A percentile compares a stretch with the other conserved stretches of the same genome.
These are phyloP conservation scores for Mirounga angustirostris DNA, from an alignment of 2,113 vertebrate species.

Conservation along the genomic window DNA sequence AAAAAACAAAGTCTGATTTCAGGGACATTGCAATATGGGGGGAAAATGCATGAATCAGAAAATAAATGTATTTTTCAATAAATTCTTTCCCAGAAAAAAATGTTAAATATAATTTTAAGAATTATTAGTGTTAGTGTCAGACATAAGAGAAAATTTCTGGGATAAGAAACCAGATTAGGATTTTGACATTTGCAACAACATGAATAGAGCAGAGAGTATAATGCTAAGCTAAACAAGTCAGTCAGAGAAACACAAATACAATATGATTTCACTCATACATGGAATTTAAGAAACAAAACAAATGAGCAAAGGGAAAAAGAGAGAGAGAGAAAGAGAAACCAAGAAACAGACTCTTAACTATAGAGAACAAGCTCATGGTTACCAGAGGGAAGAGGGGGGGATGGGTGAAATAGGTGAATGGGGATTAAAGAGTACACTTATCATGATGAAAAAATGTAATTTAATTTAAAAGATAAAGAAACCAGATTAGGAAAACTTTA, in stretches of 20 bases:
- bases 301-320: not conserved
- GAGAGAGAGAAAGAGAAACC: not conserved
- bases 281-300: not conserved
- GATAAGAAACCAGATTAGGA: not conserved
- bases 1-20: conserved; percentile 2
- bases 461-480: not conserved
- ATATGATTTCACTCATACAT: not conserved
- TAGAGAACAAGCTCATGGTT: not conserved
- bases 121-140: not conserved
- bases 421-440: not conserved
- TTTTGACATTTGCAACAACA: not conserved
- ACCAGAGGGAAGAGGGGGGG: not conserved
- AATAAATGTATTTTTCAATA: conserved; percentile 12
- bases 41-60: not conserved
- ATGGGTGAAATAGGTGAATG: not conserved
- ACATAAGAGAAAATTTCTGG: not conserved
- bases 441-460: not conserved
- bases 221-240: not conserved
- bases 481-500: not conserved
- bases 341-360: not conserved
- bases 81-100: not conserved
- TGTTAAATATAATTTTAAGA: not conserved
- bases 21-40: not conserved
- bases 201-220: not conserved
- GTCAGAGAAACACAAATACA: not conserved